Conservation (phyloP, 2,888 invertebrate species). For the Sphaerophoria rueppellii region DNA sequence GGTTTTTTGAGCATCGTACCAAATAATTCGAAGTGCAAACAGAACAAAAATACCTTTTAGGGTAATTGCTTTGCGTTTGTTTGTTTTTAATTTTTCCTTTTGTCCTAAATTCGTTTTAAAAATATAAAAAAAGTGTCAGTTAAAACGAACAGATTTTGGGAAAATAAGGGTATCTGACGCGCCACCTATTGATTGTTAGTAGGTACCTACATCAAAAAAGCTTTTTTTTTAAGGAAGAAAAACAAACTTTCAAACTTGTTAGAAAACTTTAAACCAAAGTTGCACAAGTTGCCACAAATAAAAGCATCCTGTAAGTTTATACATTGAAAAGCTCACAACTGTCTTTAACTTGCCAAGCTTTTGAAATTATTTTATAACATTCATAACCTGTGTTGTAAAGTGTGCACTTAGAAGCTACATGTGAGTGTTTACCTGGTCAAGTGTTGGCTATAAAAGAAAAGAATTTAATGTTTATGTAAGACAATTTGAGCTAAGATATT, state of each 20-base stretch:
- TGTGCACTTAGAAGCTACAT: background rate
- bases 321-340: slow-evolving; percentile 23
- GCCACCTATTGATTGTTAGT: slow-evolving; percentile 39
- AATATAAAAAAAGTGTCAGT: background rate
- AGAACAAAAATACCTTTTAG: slow-evolving; percentile 56
- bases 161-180: background rate
- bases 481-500: no score
- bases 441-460: slow-evolving; percentile 56
- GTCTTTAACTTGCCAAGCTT: background rate
- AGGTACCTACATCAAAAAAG: background rate
- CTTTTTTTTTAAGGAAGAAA: background rate
- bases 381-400: slow-evolving; percentile 38
- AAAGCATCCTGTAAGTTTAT: slow-evolving; percentile 29
- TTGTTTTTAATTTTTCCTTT: slow-evolving; percentile 4
- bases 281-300: background rate
- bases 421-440: slow-evolving; percentile 62
- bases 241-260: background rate
- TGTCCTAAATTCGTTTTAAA: background rate
- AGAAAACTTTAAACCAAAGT: background rate
- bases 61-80: slow-evolving; percentile 50
- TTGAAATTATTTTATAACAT: slow-evolving; percentile 13
- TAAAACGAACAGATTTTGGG: background rate
- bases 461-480: background rate
- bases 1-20: slow-evolving; percentile 32
- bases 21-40: slow-evolving; percentile 53